These are phyloP conservation scores for Otis tarda DNA, from an alignment of 2,113 vertebrate species.

Conservation along the genomic window DNA sequence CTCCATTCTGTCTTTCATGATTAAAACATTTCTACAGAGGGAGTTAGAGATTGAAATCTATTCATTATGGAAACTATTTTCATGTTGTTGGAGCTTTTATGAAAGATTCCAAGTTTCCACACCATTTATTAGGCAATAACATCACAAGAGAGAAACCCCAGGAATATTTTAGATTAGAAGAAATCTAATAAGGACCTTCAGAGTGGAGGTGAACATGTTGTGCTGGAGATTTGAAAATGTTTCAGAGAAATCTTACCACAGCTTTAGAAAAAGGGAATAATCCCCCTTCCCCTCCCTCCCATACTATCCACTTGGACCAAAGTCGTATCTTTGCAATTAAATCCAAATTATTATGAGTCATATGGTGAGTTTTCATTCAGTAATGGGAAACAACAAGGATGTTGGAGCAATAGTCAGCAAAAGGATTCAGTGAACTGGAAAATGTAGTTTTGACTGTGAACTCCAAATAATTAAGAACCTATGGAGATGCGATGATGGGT, in stretches of 20 bases:
- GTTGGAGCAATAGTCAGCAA: conserved; percentile 43
- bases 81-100: conserved; percentile 46
- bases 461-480: conserved; percentile 63
- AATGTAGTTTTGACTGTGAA: conserved; percentile 62
- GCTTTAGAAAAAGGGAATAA: neutral
- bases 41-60: conserved; percentile 53
- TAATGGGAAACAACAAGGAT: conserved; percentile 59
- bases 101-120: conserved; percentile 60
- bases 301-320: conserved; percentile 8
- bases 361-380: conserved; percentile 35
- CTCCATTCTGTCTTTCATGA: conserved; percentile 45
- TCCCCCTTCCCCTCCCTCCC: neutral
- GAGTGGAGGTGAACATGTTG: neutral
- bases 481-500: conserved; percentile 53
- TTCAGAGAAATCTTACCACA: neutral
- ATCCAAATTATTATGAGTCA: conserved; percentile 30
- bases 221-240: conserved; percentile 1
- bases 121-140: conserved; percentile 65
- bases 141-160: conserved; percentile 43
- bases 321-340: conserved; percentile 44
- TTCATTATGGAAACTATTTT: conserved; percentile 58
- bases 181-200: conserved; percentile 41
- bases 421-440: conserved; percentile 69
- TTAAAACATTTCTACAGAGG: conserved; percentile 48
- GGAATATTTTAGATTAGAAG: conserved; percentile 55